Evolutionary conservation across 2,113 vertebrate species (phyloP).

Genomic region (Excalfactoria chinensis): DNA sequence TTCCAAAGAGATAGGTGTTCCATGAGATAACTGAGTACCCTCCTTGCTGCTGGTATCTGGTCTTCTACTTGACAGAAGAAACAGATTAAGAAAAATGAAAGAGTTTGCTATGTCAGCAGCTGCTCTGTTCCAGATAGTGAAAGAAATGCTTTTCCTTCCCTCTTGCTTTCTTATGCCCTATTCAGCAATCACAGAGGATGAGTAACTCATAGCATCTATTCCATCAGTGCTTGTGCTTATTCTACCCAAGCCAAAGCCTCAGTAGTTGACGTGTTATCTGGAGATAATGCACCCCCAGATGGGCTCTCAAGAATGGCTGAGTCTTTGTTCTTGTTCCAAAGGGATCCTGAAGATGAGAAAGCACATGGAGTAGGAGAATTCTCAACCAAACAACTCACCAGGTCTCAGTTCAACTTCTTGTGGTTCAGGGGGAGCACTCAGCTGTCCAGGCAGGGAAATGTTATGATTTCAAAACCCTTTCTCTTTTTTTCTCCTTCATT

Average conservation of each 20-base stretch:
- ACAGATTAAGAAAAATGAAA: background rate
- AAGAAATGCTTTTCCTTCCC: background rate
- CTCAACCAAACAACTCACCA: background rate
- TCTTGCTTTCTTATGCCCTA: background rate
- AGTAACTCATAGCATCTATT: background rate
- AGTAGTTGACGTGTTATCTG: background rate
- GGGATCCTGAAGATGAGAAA: background rate
- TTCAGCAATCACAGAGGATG: background rate
- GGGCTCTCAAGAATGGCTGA: background rate
- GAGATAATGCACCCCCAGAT: background rate
- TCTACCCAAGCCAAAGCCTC: background rate
- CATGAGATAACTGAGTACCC: background rate
- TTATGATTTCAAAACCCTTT: slow-evolving; percentile 34
- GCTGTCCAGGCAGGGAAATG: background rate
- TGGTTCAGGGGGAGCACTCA: background rate
- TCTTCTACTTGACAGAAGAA: background rate
- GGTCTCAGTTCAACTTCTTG: background rate
- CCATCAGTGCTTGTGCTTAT: background rate
- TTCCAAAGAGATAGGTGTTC: background rate
- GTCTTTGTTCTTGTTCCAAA: background rate
- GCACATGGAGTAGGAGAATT: accelerated
- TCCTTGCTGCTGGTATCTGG: background rate
- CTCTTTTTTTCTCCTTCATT: background rate
- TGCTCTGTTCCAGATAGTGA: background rate
- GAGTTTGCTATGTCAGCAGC: background rate